These are phyloP conservation scores for Monoplex corrugatus DNA, from an alignment of 2,888 invertebrate genomes.

Conservation along the genomic window DNA sequence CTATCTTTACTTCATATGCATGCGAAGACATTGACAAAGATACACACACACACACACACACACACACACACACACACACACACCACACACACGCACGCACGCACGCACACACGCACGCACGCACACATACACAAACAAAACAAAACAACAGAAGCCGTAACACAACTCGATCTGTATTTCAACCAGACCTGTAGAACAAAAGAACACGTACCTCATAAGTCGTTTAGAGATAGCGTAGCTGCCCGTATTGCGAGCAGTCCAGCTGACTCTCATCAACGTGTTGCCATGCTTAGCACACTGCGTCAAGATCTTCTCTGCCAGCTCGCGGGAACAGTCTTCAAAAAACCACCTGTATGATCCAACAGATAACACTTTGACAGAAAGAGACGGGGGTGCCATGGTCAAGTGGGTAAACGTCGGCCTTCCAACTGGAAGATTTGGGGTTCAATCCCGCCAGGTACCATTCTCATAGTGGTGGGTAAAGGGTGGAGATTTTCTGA, in stretches of 20 bases:
- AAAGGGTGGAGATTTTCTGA: too few species aligned
- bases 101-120: constrained; percentile 53
- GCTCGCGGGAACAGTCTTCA: constrained; percentile 67
- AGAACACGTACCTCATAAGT: constrained; percentile 62
- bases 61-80: background rate
- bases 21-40: background rate
- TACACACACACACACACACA: background rate
- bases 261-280: constrained; percentile 75
- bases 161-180: background rate
- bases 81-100: background rate
- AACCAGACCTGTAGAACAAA: background rate
- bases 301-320: constrained; percentile 69
- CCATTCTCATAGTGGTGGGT: too few species aligned
- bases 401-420: too few species aligned
- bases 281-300: constrained; percentile 68
- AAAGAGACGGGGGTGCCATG: too few species aligned
- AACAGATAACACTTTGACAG: too few species aligned
- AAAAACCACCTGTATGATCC: constrained; percentile 80
- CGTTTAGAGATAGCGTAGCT: constrained; percentile 77
- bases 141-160: too few species aligned
- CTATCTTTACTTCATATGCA: too few species aligned
- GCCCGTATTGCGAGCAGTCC: constrained; percentile 65
- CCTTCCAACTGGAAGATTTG: too few species aligned
- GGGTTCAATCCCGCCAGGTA: too few species aligned
- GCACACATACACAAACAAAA: constrained; percentile 48